A percentile compares a stretch with the other conserved stretches of the same genome.
Conservation (phyloP, 30 jellyfish, hydroid and myxozoan species). For the Haliclystus octoradiatus region DNA sequence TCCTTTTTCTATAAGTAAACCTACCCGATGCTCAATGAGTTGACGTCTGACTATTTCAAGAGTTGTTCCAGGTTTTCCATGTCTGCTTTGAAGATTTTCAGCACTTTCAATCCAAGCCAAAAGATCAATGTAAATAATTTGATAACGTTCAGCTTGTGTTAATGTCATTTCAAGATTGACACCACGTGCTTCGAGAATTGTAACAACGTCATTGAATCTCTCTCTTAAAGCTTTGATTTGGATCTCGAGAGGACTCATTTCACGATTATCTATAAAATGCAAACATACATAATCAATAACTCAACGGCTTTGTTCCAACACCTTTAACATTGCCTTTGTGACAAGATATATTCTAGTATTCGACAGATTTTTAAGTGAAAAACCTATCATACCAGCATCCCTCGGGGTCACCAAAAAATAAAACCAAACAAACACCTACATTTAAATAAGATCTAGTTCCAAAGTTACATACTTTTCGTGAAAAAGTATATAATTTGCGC, state of each 20-base stretch:
- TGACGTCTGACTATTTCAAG: slow-evolving; percentile 42
- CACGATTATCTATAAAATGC: slow-evolving; percentile 21
- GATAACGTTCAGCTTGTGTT: slow-evolving; percentile 83
- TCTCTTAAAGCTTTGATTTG: slow-evolving; percentile 76
- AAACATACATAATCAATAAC: background rate
- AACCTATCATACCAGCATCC: no score
- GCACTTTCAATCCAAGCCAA: slow-evolving; percentile 78
- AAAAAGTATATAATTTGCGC: no score
- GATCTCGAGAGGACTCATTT: slow-evolving; percentile 36
- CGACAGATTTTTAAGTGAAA: no score
- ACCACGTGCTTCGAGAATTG: slow-evolving; percentile 93
- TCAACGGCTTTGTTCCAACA: no score
- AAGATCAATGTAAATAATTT: slow-evolving; percentile 43
- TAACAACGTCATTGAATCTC: slow-evolving; percentile 74
- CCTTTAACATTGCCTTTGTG: no score
- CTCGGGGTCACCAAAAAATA: no score
- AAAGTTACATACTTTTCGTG: no score
- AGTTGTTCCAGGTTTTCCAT: slow-evolving; percentile 35
- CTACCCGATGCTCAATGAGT: slow-evolving; percentile 57
- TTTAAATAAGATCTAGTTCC: no score
- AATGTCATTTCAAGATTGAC: slow-evolving; percentile 79
- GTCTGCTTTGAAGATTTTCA: slow-evolving; percentile 35
- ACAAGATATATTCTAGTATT: no score
- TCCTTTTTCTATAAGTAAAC: background rate
- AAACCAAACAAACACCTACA: no score